phyloP scores from a whole-genome alignment of 2,113 vertebrate species.

The Hemiprocne comata region DNA sequence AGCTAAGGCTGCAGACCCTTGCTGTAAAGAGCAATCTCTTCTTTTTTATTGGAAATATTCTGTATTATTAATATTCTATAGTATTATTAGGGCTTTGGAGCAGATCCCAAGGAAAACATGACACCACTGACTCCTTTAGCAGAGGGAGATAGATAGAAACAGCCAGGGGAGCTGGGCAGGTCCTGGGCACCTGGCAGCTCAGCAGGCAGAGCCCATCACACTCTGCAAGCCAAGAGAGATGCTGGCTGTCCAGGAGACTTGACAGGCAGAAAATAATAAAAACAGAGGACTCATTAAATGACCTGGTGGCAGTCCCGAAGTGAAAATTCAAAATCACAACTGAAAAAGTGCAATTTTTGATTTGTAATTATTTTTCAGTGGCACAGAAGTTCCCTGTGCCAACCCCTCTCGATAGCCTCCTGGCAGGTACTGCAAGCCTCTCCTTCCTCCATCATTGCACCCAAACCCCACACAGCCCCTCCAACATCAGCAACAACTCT shows the following conservation, averaged over 20 bases:
- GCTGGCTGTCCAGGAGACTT: neutral
- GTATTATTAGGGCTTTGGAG: neutral
- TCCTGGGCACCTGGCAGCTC: neutral
- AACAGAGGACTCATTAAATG: neutral
- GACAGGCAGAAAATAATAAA: too few relatives aligned
- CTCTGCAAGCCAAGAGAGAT: neutral
- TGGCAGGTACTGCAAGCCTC: accelerated
- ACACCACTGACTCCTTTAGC: neutral
- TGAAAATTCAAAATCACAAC: neutral
- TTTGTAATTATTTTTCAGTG: neutral
- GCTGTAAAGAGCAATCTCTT: neutral
- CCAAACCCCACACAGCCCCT: accelerated
- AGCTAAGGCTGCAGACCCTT: neutral
- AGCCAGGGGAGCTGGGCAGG: neutral
- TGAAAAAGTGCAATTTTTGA: neutral
- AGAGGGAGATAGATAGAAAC: neutral
- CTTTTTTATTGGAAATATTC: neutral
- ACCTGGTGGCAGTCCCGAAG: neutral
- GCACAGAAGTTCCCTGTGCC: neutral
- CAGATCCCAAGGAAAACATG: neutral
- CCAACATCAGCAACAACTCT: neutral
- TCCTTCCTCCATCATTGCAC: neutral
- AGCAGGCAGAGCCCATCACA: neutral
- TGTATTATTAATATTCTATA: too few relatives aligned
- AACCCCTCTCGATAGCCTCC: accelerated